A percentile compares a stretch with the other conserved stretches of the same genome.
These are phyloP conservation scores for Drosophila kohkoa DNA, from an alignment of 1,140 invertebrate genomes.

Conservation along the genomic window DNA sequence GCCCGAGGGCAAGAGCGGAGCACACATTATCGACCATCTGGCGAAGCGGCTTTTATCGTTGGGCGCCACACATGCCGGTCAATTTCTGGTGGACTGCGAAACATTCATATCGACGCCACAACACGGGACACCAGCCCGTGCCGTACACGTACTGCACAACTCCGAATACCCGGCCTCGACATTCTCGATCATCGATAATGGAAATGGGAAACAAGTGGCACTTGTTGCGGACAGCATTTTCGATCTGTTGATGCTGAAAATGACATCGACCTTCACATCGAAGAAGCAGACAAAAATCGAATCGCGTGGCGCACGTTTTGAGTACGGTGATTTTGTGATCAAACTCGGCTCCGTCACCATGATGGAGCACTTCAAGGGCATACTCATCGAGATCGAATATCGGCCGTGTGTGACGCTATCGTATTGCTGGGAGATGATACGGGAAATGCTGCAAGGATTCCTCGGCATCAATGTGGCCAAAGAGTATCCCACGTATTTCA, in stretches of 20 bases:
- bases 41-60: conserved; percentile 93
- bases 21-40: conserved; percentile 93
- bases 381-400: conserved; percentile 98
- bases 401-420: conserved; percentile 94
- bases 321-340: conserved; percentile 96
- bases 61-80: conserved; percentile 94
- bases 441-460: conserved; percentile 96
- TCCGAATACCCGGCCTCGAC: conserved; percentile 97
- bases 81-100: conserved; percentile 97
- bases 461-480: conserved; percentile 91
- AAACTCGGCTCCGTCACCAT: conserved; percentile 97
- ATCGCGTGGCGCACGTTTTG: conserved; percentile 96
- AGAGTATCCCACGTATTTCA: conserved; percentile 87
- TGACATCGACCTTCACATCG: conserved; percentile 93
- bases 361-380: conserved; percentile 96
- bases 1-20: conserved; percentile 93
- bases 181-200: conserved; percentile 96
- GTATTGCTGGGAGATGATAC: conserved; percentile 95
- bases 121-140: conserved; percentile 87
- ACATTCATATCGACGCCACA: conserved; percentile 93
- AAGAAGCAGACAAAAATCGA: conserved; percentile 96
- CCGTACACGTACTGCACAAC: conserved; percentile 96
- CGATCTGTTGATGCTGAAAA: conserved; percentile 95
- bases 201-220: conserved; percentile 91
- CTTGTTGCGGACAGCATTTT: conserved; percentile 96